A percentile compares a stretch with the other conserved stretches of the same genome.
Conservation (phyloP, 2,888 invertebrate species). For the Carterocephalus palaemon region DNA sequence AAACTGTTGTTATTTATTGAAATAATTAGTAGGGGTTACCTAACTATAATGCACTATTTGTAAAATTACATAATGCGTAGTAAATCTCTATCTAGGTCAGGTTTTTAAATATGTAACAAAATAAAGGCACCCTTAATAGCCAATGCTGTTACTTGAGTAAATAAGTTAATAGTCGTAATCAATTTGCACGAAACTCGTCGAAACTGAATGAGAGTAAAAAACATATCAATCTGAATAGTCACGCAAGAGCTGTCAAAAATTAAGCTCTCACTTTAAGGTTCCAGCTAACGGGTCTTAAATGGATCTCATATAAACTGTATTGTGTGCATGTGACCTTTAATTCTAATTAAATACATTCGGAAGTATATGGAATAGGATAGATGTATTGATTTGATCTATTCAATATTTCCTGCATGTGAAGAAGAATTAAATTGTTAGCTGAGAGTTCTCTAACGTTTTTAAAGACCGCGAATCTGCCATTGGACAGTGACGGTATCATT, state of each 20-base stretch:
- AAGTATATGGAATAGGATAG: too few species aligned
- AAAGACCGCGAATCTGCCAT: too few species aligned
- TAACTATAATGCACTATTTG: too few species aligned
- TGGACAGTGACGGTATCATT: too few species aligned
- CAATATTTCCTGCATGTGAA: too few species aligned
- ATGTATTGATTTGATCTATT: too few species aligned
- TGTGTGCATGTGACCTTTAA: slow-evolving; percentile 28
- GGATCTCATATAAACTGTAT: slow-evolving; percentile 29
- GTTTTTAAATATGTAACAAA: background rate
- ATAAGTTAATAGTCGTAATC: slow-evolving; percentile 64
- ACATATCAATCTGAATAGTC: slow-evolving; percentile 52
- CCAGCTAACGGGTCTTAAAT: slow-evolving; percentile 34
- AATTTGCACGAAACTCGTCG: slow-evolving; percentile 59
- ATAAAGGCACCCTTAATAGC: slow-evolving; percentile 43
- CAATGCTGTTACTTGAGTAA: slow-evolving; percentile 54
- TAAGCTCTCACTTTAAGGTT: slow-evolving; percentile 41
- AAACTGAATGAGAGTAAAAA: slow-evolving; percentile 50
- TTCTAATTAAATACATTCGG: slow-evolving; percentile 8
- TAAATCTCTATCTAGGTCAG: too few species aligned
- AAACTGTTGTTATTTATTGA: too few species aligned
- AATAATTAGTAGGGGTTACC: too few species aligned
- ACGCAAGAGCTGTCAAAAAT: slow-evolving; percentile 62
- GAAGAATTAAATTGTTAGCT: too few species aligned
- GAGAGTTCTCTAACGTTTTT: too few species aligned
- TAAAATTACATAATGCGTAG: too few species aligned